Percentiles rank a stretch among this genome's conserved stretches.
These are phyloP conservation scores for Drosophila maculinotata DNA, from an alignment of 2,888 invertebrate genomes.

Conservation along the genomic window DNA sequence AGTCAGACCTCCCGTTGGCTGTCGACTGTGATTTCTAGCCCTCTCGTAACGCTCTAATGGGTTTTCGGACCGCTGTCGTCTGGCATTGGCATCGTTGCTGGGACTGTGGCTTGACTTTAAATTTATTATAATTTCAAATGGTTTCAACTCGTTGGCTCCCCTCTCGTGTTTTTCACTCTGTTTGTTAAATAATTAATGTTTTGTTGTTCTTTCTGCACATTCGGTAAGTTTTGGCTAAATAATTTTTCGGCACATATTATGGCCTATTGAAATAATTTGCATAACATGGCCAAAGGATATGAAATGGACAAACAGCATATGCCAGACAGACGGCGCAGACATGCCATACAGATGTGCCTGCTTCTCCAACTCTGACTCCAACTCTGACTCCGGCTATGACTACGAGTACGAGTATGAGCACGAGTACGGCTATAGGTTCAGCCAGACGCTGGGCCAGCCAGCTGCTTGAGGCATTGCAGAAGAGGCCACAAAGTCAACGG, in stretches of 20 bases:
- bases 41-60: slow-evolving; percentile 60
- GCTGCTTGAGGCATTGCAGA: slow-evolving; percentile 73
- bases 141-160: slow-evolving; percentile 33
- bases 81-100: slow-evolving; percentile 53
- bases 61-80: slow-evolving; percentile 61
- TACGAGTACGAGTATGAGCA: slow-evolving; percentile 3
- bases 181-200: slow-evolving; percentile 76
- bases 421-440: slow-evolving; percentile 7
- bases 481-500: slow-evolving; percentile 77
- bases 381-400: background rate
- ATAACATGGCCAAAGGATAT: slow-evolving; percentile 74
- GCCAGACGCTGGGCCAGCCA: slow-evolving; percentile 46
- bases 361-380: slow-evolving; percentile 3
- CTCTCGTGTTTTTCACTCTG: slow-evolving; percentile 25
- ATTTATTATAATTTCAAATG: slow-evolving; percentile 75
- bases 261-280: slow-evolving; percentile 78
- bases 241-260: slow-evolving; percentile 76
- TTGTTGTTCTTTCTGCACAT: slow-evolving; percentile 69
- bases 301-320: slow-evolving; percentile 74
- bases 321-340: slow-evolving; percentile 47
- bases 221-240: slow-evolving; percentile 63
- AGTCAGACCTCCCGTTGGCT: slow-evolving; percentile 67
- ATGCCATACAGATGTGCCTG: slow-evolving; percentile 41
- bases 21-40: slow-evolving; percentile 68
- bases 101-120: slow-evolving; percentile 55